phyloP scores from a whole-genome alignment of 1,140 invertebrate species.

The Phenacoccus solenopsis region DNA sequence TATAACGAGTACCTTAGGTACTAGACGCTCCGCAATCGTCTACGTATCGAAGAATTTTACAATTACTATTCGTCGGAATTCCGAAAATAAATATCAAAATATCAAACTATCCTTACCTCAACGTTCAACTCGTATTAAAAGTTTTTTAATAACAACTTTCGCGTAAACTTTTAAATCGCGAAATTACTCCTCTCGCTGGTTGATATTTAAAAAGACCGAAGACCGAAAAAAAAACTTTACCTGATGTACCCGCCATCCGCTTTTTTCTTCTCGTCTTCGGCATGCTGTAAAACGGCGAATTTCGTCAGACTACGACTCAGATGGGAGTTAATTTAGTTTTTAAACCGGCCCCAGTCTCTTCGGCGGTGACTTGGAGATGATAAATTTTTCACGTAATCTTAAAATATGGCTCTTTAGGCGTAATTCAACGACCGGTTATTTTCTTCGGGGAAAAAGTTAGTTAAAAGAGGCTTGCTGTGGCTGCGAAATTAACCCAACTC shows the following conservation, averaged over 20 bases:
- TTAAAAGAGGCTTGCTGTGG: too few species aligned
- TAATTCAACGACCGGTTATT: background rate
- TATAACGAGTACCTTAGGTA: too few species aligned
- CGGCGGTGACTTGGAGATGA: background rate
- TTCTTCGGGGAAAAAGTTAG: background rate
- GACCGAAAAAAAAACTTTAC: background rate
- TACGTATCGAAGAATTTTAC: background rate
- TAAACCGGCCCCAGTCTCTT: background rate
- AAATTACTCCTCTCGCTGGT: background rate
- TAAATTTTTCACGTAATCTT: conserved; percentile 3
- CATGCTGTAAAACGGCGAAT: background rate
- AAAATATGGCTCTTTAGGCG: background rate
- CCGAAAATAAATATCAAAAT: background rate
- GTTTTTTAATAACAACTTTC: conserved; percentile 3
- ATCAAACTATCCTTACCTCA: background rate
- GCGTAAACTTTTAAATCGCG: conserved; percentile 1
- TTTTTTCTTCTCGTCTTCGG: background rate
- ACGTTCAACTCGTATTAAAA: background rate
- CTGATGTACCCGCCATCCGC: background rate
- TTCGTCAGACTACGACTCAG: background rate
- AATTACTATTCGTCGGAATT: background rate
- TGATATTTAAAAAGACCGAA: background rate
- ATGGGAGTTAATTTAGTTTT: background rate
- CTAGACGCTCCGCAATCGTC: too few species aligned
- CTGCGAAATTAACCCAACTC: too few species aligned